Conservation (phyloP, 2,113 vertebrate genomes). For the Egretta garzetta region DNA sequence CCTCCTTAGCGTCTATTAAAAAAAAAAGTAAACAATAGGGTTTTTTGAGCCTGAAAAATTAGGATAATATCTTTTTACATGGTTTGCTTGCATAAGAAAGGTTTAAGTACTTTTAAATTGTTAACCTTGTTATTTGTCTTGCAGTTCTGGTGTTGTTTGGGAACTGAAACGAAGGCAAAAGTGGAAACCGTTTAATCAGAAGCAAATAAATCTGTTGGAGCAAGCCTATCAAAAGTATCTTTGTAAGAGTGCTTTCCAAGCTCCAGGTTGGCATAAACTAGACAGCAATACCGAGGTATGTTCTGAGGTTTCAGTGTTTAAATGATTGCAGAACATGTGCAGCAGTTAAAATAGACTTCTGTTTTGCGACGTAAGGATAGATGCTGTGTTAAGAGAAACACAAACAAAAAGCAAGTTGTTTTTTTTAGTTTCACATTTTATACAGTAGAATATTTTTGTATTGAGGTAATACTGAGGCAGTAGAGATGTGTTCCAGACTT, state of each 20-base stretch:
- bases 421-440: neutral
- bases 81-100: neutral
- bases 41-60: neutral
- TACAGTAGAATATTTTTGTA: neutral
- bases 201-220: conserved; percentile 90
- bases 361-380: neutral
- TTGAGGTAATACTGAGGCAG: neutral
- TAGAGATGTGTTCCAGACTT: neutral
- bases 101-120: neutral
- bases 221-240: conserved; percentile 84
- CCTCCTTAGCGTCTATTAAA: neutral
- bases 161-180: conserved; percentile 89
- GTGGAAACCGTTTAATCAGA: conserved; percentile 94
- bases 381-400: neutral
- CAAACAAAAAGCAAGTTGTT: neutral
- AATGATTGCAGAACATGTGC: neutral
- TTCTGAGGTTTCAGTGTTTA: neutral
- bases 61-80: neutral
- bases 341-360: neutral
- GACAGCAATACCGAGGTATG: conserved; percentile 87
- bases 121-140: neutral
- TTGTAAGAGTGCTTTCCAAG: neutral
- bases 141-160: conserved; percentile 95
- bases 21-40: neutral
- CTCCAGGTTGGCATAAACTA: conserved; percentile 82